Evolutionary conservation across 2,888 invertebrate species (phyloP).

Genomic region (Drosophila greeni): DNA sequence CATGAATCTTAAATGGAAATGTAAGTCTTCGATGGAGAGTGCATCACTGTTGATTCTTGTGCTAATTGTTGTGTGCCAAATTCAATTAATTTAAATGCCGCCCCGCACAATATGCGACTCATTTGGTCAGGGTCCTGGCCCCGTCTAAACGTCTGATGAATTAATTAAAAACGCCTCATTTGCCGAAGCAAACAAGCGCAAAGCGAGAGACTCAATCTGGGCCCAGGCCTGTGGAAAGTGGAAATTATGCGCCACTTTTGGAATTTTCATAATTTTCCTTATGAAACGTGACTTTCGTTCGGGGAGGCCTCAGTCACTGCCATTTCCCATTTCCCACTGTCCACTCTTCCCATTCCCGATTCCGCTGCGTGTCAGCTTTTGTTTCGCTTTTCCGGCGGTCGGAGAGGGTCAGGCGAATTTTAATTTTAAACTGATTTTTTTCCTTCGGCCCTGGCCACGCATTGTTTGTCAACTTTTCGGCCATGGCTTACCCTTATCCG

Average conservation of each 20-base stretch:
- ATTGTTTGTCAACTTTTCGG: slow-evolving; percentile 67
- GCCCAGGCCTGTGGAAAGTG: slow-evolving; percentile 25
- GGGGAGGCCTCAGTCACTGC: slow-evolving; percentile 33
- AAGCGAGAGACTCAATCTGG: slow-evolving; percentile 40
- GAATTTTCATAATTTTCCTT: slow-evolving; percentile 70
- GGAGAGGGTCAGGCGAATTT: slow-evolving; percentile 48
- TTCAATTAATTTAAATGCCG: slow-evolving; percentile 47
- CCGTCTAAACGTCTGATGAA: slow-evolving; percentile 52
- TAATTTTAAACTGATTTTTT: slow-evolving; percentile 64
- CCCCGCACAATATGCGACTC: slow-evolving; percentile 46
- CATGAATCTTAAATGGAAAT: slow-evolving; percentile 51
- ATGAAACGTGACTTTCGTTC: slow-evolving; percentile 68
- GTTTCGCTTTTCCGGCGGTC: slow-evolving; percentile 19
- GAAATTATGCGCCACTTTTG: slow-evolving; percentile 62
- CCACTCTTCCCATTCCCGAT: background rate
- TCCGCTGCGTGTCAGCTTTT: slow-evolving; percentile 25
- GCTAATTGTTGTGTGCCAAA: slow-evolving; percentile 50
- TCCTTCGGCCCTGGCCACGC: slow-evolving; percentile 34
- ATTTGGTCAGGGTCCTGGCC: slow-evolving; percentile 19
- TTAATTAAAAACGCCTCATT: slow-evolving; percentile 74
- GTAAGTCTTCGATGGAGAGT: slow-evolving; percentile 59
- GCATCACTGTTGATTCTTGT: slow-evolving; percentile 42
- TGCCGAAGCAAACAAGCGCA: slow-evolving; percentile 63
- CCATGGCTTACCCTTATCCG: slow-evolving; percentile 54
- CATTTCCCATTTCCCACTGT: slow-evolving; percentile 8